Evolutionary conservation across 2,113 vertebrate genomes (phyloP), one percentile per base, ranked within the genome.

Genomic region (Silurus asotus): DNA sequence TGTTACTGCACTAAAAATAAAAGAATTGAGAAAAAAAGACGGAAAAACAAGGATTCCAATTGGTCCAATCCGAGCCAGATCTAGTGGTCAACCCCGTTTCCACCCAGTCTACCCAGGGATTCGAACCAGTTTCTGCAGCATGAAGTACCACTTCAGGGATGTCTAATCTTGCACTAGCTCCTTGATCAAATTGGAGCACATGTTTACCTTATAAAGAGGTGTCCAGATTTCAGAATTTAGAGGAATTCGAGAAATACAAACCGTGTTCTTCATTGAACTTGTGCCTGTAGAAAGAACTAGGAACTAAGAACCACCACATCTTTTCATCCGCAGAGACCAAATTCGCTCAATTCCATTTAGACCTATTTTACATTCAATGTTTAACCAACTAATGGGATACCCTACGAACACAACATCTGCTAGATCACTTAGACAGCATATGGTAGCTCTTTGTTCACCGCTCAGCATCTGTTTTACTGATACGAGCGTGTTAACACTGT

Each of bases 321-420:
- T 49, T 20, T 51, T 65, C 15, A 53, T 82, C 61, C 62, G 23
- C 62, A 53, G 45, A 67, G 45, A 23, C 10, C 49, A 81, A 61
- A 61, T 23, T 23, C 28, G 9, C 61, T 51, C 8, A 2, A 4
- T 23, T 81, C 49, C 13, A 65, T n/a, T 81, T 19, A 62, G 3
- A 19, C 55, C 23, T 4, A 51, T 75, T 55, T 25, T 55, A 28
- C 75, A 77, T n/a, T 37, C 23, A 9, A 25, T n/a, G 23, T 51
- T 49, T 49, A 23, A 81, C 5, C 45, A 65, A 25, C 45, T 82
- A 51, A 51, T 10, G 6, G 48, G 48, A 53, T 45, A 28, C 45
- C 80, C 62, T 56, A 53, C 61, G 8, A 25, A 28, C 45, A 67
- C 61, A 67, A 49, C 80, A 82, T 82, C 80, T 82, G 80, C 11